phyloP scores from a whole-genome alignment of 1,140 invertebrate species.

The Diabrotica virgifera region DNA sequence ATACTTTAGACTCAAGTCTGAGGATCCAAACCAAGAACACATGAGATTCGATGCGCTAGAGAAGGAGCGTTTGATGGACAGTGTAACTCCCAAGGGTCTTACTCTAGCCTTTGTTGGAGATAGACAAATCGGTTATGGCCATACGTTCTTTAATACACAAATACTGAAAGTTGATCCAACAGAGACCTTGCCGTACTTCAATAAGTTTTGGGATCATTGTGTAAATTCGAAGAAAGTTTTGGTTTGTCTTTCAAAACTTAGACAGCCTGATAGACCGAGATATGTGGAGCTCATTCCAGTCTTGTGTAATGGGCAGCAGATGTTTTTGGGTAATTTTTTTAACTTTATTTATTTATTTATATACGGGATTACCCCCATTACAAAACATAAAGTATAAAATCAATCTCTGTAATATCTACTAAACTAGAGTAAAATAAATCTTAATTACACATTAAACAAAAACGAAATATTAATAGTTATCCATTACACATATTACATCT shows the following conservation, averaged over 20 bases:
- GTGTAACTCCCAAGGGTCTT: slow-evolving; percentile 7
- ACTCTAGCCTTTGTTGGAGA: slow-evolving; percentile 33
- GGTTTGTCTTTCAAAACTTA: slow-evolving; percentile 32
- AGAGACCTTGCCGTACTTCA: slow-evolving; percentile 32
- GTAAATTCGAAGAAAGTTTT: slow-evolving; percentile 34
- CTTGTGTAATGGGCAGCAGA: slow-evolving; percentile 24
- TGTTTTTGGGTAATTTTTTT: slow-evolving; percentile 22
- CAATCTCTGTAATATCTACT: too few relatives aligned
- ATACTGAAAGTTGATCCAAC: slow-evolving; percentile 28
- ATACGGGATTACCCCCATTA: too few relatives aligned
- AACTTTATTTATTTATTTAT: too few relatives aligned
- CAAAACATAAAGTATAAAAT: too few relatives aligned
- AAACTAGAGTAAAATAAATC: too few relatives aligned
- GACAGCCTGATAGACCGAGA: slow-evolving; percentile 22
- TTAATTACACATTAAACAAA: too few relatives aligned
- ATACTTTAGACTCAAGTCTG: not conserved
- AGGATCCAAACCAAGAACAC: not conserved
- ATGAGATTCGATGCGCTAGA: slow-evolving; percentile 8
- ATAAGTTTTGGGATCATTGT: slow-evolving; percentile 38
- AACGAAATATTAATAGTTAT: too few relatives aligned
- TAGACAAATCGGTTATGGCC: slow-evolving; percentile 25
- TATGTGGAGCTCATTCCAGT: slow-evolving; percentile 37
- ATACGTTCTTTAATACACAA: slow-evolving; percentile 17
- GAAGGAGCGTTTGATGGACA: slow-evolving; percentile 4
- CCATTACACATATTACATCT: too few relatives aligned